A percentile compares a stretch with the other conserved stretches of the same genome.
These are phyloP conservation scores for Tauraco erythrolophus DNA, from an alignment of 2,113 vertebrate genomes.

Conservation along the genomic window DNA sequence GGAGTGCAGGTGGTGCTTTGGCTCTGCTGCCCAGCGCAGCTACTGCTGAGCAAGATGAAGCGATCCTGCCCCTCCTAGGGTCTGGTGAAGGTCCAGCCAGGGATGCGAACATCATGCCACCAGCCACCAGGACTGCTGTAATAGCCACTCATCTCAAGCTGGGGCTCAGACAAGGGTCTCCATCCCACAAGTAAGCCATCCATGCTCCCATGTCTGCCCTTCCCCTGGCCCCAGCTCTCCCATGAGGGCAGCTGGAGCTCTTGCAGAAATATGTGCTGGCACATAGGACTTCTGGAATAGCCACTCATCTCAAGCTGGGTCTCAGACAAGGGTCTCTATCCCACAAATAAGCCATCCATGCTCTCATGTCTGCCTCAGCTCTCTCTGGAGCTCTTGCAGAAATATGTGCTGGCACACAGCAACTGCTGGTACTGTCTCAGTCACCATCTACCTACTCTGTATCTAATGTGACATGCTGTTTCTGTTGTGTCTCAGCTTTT, in stretches of 20 bases:
- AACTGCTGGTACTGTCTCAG: neutral
- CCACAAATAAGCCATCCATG: neutral
- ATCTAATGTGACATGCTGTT: neutral
- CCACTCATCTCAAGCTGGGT: rapidly evolving
- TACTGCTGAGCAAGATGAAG: neutral
- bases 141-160: neutral
- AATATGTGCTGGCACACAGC: neutral
- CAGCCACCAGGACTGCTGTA: neutral
- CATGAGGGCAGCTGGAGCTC: neutral
- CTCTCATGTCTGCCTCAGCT: neutral
- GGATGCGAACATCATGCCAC: neutral
- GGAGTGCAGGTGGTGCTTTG: neutral
- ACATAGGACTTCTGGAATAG: neutral
- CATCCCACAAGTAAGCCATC: neutral
- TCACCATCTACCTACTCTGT: neutral
- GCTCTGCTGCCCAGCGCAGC: neutral
- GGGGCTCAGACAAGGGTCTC: neutral
- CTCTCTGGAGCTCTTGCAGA: neutral
- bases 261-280: neutral
- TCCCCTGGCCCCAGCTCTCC: neutral
- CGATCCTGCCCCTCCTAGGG: rapidly evolving
- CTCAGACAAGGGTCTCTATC: neutral
- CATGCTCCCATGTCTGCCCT: neutral
- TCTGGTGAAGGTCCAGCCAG: neutral
- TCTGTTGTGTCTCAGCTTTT: neutral